Conservation (phyloP, 2,888 invertebrate genomes). For the Nomada ruficornis region DNA sequence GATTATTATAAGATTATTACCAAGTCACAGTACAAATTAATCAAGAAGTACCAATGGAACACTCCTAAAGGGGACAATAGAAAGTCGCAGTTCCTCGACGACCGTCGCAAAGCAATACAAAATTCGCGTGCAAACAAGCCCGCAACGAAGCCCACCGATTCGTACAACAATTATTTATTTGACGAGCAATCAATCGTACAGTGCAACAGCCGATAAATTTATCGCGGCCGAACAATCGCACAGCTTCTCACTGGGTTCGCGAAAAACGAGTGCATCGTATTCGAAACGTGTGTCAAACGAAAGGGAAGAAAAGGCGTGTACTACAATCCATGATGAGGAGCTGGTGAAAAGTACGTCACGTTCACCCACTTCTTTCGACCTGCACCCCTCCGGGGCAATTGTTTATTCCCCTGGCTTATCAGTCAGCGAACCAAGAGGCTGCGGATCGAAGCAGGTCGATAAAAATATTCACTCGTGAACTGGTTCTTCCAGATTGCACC, state of each 20-base stretch:
- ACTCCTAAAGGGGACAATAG: background rate
- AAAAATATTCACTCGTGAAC: constrained; percentile 18
- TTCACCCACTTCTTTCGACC: constrained; percentile 28
- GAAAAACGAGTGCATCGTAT: background rate
- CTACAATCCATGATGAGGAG: constrained; percentile 10
- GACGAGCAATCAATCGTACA: constrained; percentile 11
- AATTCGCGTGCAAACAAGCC: background rate
- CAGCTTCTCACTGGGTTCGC: background rate
- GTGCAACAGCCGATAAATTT: constrained; percentile 22
- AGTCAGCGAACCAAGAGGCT: constrained; percentile 2
- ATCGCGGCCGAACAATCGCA: constrained; percentile 21
- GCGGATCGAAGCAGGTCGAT: constrained; percentile 13
- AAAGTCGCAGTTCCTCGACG: background rate
- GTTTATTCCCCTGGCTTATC: constrained; percentile 42
- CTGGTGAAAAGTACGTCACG: constrained; percentile 7
- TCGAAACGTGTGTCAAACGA: no score
- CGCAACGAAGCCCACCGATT: background rate
- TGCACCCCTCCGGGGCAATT: constrained; percentile 30
- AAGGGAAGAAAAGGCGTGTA: constrained; percentile 8
- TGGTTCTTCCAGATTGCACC: background rate
- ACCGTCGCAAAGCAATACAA: no score
- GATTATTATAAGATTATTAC: no score
- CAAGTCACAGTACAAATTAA: no score
- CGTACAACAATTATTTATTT: constrained; percentile 19
- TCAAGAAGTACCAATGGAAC: no score